Evolutionary conservation across 2,888 invertebrate species (phyloP), one percentile per base, ranked within the genome.

Genomic region (Drosophila heteroneura): DNA sequence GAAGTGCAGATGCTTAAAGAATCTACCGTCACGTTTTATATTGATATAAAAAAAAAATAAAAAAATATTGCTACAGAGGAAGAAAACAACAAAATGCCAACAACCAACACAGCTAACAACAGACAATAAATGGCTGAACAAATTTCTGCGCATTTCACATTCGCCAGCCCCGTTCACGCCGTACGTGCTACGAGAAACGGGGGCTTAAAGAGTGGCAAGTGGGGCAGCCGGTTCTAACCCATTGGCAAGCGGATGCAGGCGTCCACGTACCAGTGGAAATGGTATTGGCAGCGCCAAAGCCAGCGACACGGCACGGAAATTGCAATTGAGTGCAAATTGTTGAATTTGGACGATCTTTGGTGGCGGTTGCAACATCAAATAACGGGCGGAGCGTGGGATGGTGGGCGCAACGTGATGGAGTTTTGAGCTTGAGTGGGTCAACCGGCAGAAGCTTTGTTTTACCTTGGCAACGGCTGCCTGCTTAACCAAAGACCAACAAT

Each of bases 261-360:
- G 72, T 76, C 85, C 87, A 86, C 87, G 84, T 86, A 86, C 60
- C 87, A 82, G 81, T 78, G 79, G 70, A 74, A 78, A 82, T 77
- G 80, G 77, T 67, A 82, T 69, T 68, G 82, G 74, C 82, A 80
- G 68, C 57, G 60, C 61, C 37, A 59, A 19, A 51, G 35, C 70
- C 63, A 65, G 57, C 59, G 63, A 77, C 70, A 76, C 63, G 67
- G 65, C 80, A 85, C 88, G 85, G 88, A 85, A 87, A 85, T 87
- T 85, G 85, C 85, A 85, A 85, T 85, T 85, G 88, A 85, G 85
- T 85, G 85, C 81, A 85, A 85, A 85, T 87, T 87, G 88, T 76
- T 67, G 70, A 60, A 41, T 56, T 32, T 58, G 41, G 44, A 19
- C 32, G 49, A 30, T 56, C 41, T 41, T 26, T 26, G 53, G 37